These are phyloP conservation scores for Sinelater perroti DNA, from an alignment of 2,888 invertebrate genomes.

Conservation along the genomic window DNA sequence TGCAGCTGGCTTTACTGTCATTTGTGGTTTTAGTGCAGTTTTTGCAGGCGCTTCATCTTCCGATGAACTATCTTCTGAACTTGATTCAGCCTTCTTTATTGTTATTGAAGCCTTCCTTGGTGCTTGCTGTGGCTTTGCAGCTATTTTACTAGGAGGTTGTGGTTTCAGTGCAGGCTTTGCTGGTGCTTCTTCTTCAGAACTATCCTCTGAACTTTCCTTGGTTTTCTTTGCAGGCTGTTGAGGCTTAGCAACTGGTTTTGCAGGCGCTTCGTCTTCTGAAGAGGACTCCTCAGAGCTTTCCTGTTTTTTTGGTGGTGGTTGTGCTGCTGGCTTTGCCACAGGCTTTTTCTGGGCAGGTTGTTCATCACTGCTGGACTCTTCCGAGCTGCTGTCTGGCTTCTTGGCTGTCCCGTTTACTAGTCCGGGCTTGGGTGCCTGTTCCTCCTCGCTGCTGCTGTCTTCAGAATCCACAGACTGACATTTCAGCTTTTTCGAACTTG, in stretches of 20 bases:
- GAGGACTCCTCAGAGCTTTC: conserved; percentile 49
- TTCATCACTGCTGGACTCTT: conserved; percentile 41
- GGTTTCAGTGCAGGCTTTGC: conserved; percentile 8
- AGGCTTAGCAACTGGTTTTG: conserved; percentile 16
- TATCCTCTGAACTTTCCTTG: conserved; percentile 49
- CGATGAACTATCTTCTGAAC: conserved; percentile 49
- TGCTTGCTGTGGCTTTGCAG: conserved; percentile 54
- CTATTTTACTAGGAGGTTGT: too few species aligned
- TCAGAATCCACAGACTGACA: conserved; percentile 47
- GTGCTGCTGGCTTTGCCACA: conserved; percentile 41
- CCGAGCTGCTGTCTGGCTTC: conserved; percentile 25
- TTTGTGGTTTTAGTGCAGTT: neutral
- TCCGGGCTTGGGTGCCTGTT: conserved; percentile 35
- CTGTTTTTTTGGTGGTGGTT: conserved; percentile 26
- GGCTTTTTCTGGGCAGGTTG: conserved; percentile 43
- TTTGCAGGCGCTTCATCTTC: conserved; percentile 53
- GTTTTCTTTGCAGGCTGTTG: neutral
- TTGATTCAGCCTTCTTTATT: conserved; percentile 40
- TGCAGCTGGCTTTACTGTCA: too few species aligned
- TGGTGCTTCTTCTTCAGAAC: conserved; percentile 38
- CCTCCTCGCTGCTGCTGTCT: conserved; percentile 52
- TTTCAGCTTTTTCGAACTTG: conserved; percentile 59
- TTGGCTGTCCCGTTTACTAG: conserved; percentile 39
- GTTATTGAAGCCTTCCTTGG: conserved; percentile 60
- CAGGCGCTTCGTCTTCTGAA: conserved; percentile 37